Percentiles rank a stretch among this genome's conserved stretches.
Evolutionary conservation across 2,113 vertebrate species (phyloP).

Genomic region (Blennius ocellaris): DNA sequence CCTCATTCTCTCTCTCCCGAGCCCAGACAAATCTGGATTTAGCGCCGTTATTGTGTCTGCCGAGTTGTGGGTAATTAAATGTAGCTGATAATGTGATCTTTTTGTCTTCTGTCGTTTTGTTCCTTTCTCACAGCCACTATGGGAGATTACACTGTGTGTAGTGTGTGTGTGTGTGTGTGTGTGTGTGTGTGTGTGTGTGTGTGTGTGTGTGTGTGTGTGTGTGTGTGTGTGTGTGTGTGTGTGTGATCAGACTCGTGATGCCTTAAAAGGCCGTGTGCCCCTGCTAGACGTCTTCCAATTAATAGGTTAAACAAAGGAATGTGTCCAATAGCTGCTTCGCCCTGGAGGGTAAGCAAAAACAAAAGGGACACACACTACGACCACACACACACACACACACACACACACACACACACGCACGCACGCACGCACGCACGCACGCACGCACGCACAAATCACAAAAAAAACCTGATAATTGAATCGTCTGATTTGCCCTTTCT

Average conservation of each 20-base stretch:
- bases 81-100: constrained; percentile 81
- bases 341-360: constrained; percentile 12
- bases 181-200: not conserved
- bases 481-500: constrained; percentile 48
- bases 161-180: not conserved
- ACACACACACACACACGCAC: not conserved
- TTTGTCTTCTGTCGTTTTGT: constrained; percentile 72
- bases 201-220: constrained; percentile 13
- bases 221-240: constrained; percentile 4
- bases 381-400: constrained; percentile 3
- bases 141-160: constrained; percentile 34
- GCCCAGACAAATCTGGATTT: constrained; percentile 64
- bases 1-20: constrained; percentile 47
- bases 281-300: constrained; percentile 68
- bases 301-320: constrained; percentile 75
- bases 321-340: constrained; percentile 52
- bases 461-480: not conserved
- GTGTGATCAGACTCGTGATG: constrained; percentile 40
- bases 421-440: constrained; percentile 17
- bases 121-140: constrained; percentile 45
- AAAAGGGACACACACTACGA: constrained; percentile 25
- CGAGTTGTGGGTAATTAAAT: constrained; percentile 81
- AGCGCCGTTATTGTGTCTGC: constrained; percentile 76
- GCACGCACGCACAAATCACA: constrained; percentile 1
- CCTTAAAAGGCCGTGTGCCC: constrained; percentile 47